Percentiles rank a stretch among this genome's conserved stretches.
phyloP scores from a whole-genome alignment of 2,797 vertebrate genomes.

The Neostethus bicornis region DNA sequence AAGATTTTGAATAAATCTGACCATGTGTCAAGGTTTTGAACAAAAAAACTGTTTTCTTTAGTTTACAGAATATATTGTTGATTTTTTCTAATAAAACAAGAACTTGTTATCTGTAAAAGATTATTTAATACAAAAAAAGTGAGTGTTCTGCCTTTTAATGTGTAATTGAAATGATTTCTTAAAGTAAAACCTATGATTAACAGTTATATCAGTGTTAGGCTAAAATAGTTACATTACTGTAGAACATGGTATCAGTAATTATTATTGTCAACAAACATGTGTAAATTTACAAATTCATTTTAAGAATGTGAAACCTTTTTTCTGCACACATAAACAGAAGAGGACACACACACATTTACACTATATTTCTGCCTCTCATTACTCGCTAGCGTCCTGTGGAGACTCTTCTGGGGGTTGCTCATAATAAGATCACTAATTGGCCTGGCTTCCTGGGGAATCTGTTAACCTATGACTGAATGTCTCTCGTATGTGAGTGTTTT shows the following conservation, averaged over 20 bases:
- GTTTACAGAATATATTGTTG: too few species aligned
- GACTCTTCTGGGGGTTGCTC: slow-evolving; percentile 27
- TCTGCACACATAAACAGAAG: slow-evolving; percentile 5
- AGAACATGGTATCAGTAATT: not conserved
- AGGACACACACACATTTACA: slow-evolving; percentile 3
- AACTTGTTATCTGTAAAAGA: too few species aligned
- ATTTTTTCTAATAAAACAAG: too few species aligned
- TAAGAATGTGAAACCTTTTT: slow-evolving; percentile 9
- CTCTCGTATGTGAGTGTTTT: slow-evolving; percentile 37
- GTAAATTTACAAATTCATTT: slow-evolving; percentile 5
- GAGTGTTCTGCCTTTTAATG: too few species aligned
- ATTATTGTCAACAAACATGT: not conserved
- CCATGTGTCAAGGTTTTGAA: too few species aligned
- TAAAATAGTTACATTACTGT: not conserved
- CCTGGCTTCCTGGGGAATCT: slow-evolving; percentile 58
- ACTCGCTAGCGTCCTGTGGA: slow-evolving; percentile 32
- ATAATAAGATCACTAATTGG: slow-evolving; percentile 37
- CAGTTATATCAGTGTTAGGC: not conserved
- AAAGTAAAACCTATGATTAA: not conserved
- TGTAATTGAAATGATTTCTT: too few species aligned
- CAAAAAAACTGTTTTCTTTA: too few species aligned
- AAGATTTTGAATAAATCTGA: too few species aligned
- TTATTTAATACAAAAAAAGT: too few species aligned
- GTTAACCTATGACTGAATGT: slow-evolving; percentile 36
- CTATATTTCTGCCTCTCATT: slow-evolving; percentile 26